Base-by-base conservation (phyloP, 2,888 invertebrate genomes). In the Cacoxenus indagator region DNA sequence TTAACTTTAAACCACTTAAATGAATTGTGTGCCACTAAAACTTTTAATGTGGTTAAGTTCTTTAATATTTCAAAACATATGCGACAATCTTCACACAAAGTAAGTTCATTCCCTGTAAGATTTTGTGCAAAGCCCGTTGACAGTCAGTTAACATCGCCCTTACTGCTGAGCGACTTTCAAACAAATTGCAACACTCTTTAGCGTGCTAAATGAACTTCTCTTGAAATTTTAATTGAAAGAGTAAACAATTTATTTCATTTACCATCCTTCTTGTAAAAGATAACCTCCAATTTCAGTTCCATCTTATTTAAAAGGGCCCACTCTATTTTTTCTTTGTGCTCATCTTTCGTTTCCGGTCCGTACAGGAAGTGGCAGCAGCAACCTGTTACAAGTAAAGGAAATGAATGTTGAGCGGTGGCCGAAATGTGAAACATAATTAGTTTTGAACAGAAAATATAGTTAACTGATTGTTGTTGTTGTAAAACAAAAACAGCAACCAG, bases 221-320 rank as follows among this genome's bases (percentile, higher is more conserved):
- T 19, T 27, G 61, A 55, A 64, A 67, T 77, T 78, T 78, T 76
- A 78, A 78, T 78, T 78, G 75, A 76, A 76, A 77, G 73, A 66
- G 72, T 76, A 77, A 81, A 77, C 74, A 82, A 80, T 80, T 80
- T 64, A 24, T 64, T 29, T 29, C 57, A 88, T 92, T 92, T 87
- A 96, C 97, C 96, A 90, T 92, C 95, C 89, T 97, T 97, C 89
- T 96, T 96, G 89, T 97, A 97, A 89, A 98, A 96, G 84, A 95
- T 94, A 74, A 98, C 94, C 89, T 98, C 97, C 78, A 96, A 91
- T 89, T 98, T 97, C 75, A 97, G 92, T 89, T 98, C 98, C 81
- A 93, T 92, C 89, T 97, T 97, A 78, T 93, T 93, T 84, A 95
- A 95, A 77, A 98, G 91, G 29, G 97, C 94, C 78, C 94, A 92